These are phyloP conservation scores for Tetrax tetrax DNA, from an alignment of 2,113 vertebrate species.

Conservation along the genomic window DNA sequence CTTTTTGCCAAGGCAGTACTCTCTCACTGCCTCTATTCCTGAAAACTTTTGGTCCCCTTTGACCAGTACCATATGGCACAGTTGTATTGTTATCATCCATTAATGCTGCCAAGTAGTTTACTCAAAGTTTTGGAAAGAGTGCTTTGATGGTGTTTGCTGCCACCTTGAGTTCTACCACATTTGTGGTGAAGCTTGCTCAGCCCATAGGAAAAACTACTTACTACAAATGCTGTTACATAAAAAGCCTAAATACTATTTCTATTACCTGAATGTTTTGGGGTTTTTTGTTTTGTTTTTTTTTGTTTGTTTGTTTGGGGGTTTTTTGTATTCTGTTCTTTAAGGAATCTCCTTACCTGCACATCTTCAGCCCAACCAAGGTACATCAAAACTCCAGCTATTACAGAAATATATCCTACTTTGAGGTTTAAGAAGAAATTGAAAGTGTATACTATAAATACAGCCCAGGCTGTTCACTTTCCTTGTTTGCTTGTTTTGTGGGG, in stretches of 20 bases:
- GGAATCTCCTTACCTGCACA: background rate
- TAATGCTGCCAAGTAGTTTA: background rate
- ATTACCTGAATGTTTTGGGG: background rate
- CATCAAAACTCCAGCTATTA: background rate
- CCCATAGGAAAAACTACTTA: background rate
- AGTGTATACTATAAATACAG: background rate
- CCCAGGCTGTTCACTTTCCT: background rate
- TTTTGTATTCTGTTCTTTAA: background rate
- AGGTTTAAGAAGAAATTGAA: background rate
- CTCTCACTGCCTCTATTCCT: conserved; percentile 4
- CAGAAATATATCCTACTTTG: background rate
- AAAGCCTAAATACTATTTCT: background rate
- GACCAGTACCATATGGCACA: conserved; percentile 15
- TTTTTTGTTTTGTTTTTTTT: too few relatives aligned
- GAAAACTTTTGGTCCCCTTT: conserved; percentile 21
- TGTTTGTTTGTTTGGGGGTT: too few relatives aligned
- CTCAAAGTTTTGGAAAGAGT: background rate
- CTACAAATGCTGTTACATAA: background rate
- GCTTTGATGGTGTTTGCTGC: conserved; percentile 54
- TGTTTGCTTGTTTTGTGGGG: background rate
- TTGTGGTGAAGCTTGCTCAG: background rate
- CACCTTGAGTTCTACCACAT: conserved; percentile 1
- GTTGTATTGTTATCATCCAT: background rate
- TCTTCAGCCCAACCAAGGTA: background rate
- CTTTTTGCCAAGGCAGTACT: conserved; percentile 17